phyloP scores from a whole-genome alignment of 2,797 vertebrate species.

The Tangara arthus region DNA sequence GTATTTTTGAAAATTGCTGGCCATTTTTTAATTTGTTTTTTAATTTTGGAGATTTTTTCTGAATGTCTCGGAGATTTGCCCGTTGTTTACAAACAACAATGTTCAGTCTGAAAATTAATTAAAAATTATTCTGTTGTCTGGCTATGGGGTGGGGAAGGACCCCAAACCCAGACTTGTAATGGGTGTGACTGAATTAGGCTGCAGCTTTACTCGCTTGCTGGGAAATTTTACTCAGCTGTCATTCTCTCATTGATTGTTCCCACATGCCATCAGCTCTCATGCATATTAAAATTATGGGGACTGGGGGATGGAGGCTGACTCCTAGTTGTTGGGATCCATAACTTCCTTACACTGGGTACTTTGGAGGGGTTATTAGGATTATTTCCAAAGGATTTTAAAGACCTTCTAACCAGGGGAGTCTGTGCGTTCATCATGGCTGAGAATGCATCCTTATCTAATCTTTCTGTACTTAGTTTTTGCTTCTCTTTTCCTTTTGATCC shows the following conservation, averaged over 20 bases:
- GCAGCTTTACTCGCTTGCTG: not conserved
- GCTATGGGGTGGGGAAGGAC: not conserved
- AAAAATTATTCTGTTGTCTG: not conserved
- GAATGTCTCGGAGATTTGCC: not conserved
- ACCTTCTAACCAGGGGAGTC: not conserved
- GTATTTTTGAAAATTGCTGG: not conserved
- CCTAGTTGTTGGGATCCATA: not conserved
- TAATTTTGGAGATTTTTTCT: constrained; percentile 7
- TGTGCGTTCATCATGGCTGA: not conserved
- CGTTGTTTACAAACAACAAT: not conserved
- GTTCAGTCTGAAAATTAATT: not conserved
- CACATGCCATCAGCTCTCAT: constrained; percentile 6
- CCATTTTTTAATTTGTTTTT: not conserved
- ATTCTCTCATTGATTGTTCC: constrained; percentile 25
- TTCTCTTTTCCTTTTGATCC: not conserved
- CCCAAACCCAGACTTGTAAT: not conserved
- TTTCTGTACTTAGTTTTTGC: not conserved
- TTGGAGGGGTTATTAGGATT: not conserved
- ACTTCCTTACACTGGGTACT: not conserved
- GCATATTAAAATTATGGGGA: not conserved
- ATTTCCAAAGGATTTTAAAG: not conserved
- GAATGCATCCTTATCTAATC: fast-evolving
- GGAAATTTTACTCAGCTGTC: constrained; percentile 3
- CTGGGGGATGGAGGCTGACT: not conserved
- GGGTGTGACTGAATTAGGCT: not conserved